A percentile compares a stretch with the other conserved stretches of the same genome.
Evolutionary conservation across 2,113 vertebrate species (phyloP).

Genomic region (Ramphastos sulfuratus): DNA sequence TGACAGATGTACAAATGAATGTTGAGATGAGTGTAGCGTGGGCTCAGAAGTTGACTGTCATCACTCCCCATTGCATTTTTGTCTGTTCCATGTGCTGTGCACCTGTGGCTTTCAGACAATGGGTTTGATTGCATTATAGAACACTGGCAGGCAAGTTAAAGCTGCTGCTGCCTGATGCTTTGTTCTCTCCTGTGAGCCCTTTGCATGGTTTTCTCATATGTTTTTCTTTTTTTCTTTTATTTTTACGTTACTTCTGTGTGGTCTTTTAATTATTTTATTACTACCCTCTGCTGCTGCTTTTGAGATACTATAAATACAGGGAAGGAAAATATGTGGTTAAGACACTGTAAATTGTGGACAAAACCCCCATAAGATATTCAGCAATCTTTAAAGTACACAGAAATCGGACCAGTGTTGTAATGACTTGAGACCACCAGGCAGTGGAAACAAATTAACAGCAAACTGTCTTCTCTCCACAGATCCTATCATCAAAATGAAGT

Average conservation of each 20-base stretch:
- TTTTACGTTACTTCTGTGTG: constrained; percentile 1
- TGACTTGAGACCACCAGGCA: background rate
- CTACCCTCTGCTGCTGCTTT: background rate
- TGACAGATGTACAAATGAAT: constrained; percentile 62
- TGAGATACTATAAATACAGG: background rate
- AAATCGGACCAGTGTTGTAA: background rate
- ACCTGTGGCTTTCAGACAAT: constrained; percentile 71
- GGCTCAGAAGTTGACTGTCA: constrained; percentile 56
- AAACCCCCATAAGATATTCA: background rate
- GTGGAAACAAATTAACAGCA: background rate
- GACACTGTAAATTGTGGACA: background rate
- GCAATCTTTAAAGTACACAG: background rate
- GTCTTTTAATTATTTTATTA: constrained; percentile 20
- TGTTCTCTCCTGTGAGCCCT: constrained; percentile 7
- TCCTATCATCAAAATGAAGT: constrained; percentile 14
- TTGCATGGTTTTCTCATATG: background rate
- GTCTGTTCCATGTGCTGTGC: constrained; percentile 63
- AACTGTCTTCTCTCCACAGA: background rate
- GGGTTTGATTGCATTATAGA: constrained; percentile 57
- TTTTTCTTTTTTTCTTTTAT: background rate
- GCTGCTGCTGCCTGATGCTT: constrained; percentile 13
- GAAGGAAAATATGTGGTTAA: background rate
- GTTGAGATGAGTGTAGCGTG: constrained; percentile 26
- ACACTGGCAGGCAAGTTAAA: constrained; percentile 53
- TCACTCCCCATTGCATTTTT: constrained; percentile 61